phyloP scores from a whole-genome alignment of 2,113 vertebrate genomes.

The Notiomystis cincta region DNA sequence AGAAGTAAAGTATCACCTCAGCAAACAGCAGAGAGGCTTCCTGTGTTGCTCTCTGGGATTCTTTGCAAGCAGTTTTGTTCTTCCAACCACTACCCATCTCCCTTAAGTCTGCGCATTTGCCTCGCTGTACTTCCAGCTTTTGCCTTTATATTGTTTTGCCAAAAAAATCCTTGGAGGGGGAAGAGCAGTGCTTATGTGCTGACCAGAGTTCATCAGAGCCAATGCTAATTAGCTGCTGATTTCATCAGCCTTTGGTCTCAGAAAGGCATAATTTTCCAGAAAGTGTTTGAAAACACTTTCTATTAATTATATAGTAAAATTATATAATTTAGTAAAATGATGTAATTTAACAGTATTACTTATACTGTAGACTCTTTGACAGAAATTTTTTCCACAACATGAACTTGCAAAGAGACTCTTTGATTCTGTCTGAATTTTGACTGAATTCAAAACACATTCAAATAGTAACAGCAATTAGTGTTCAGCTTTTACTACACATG shows the following conservation, averaged over 20 bases:
- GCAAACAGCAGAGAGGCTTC: neutral
- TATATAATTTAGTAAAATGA: conserved; percentile 33
- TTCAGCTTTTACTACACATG: neutral
- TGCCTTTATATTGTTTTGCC: neutral
- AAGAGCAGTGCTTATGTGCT: neutral
- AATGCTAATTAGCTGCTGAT: conserved; percentile 1
- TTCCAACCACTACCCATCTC: neutral
- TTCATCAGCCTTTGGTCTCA: conserved; percentile 30
- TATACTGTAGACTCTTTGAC: neutral
- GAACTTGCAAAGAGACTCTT: neutral
- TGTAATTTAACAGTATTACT: conserved; percentile 18
- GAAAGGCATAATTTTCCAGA: conserved; percentile 20
- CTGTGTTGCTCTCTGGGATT: neutral
- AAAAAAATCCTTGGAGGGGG: neutral
- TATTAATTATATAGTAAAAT: conserved; percentile 52
- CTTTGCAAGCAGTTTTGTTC: neutral
- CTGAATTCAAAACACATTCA: conserved; percentile 4
- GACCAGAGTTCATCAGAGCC: neutral
- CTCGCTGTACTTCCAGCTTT: neutral
- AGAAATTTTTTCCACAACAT: neutral
- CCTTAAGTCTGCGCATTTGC: neutral
- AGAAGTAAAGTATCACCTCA: neutral
- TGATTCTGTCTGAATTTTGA: conserved; percentile 2
- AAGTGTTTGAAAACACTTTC: conserved; percentile 19
- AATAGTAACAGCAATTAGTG: neutral